These are phyloP conservation scores for Polypterus bichir DNA, from an alignment of 2,113 vertebrate species.

Conservation along the genomic window DNA sequence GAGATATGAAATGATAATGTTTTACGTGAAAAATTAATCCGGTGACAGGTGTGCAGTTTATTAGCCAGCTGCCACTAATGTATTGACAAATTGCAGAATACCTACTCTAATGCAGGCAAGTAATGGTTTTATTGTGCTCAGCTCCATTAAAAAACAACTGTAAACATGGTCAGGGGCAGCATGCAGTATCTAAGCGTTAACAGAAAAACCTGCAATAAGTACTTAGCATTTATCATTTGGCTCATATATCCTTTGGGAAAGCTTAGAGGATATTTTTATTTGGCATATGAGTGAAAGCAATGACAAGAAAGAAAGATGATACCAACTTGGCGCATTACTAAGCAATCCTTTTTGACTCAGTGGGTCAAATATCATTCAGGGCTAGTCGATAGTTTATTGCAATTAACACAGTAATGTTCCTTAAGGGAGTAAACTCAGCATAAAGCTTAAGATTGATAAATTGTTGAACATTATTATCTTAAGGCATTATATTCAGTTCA, in stretches of 20 bases:
- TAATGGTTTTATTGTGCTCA: conserved; percentile 50
- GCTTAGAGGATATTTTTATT: neutral
- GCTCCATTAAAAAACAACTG: conserved; percentile 20
- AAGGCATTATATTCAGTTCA: too few species aligned
- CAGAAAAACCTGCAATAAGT: neutral
- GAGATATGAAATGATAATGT: conserved; percentile 54
- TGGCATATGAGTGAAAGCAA: neutral
- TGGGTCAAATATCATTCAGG: too few species aligned
- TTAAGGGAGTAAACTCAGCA: too few species aligned
- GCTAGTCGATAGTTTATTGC: too few species aligned
- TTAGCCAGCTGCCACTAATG: conserved; percentile 43
- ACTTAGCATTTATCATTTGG: neutral
- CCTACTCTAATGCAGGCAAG: conserved; percentile 29
- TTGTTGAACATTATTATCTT: too few species aligned
- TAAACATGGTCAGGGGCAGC: conserved; percentile 8
- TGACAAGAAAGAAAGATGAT: neutral
- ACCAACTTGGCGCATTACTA: too few species aligned
- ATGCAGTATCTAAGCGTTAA: neutral
- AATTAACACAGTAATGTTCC: too few species aligned
- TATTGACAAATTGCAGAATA: conserved; percentile 44
- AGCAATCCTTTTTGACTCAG: too few species aligned
- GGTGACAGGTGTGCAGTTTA: conserved; percentile 50
- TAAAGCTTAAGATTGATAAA: too few species aligned
- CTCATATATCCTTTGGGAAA: neutral
- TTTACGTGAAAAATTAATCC: conserved; percentile 61